Evolutionary conservation across 92 coral and sea anemone species (phyloP), one percentile per base, ranked within the genome.

Genomic region (Porites evermanni): DNA sequence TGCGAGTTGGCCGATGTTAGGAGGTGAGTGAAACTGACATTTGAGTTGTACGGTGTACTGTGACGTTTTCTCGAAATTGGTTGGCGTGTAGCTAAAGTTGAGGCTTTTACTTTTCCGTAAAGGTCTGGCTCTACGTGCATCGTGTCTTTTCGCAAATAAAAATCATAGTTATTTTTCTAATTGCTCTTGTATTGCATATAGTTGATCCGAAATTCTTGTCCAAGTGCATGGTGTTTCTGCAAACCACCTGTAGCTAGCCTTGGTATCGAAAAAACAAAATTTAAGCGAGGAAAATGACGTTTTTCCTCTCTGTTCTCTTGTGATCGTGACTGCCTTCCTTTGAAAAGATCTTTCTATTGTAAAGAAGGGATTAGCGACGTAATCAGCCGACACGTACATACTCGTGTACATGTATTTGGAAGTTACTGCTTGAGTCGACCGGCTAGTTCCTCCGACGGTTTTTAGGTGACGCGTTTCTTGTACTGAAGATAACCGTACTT

Each of bases 271-370:
- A n/a, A 38, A 38, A 19, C 9, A 17, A 77, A 18, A 21, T 18
- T 4, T 7, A 20, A 9, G 53, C 11, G 54, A 23, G 17, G 6
- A 47, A 63, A 61, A 63, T 63, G 71, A 64, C 58, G 20, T 63
- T 24, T 5, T 64, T 79, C 53, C 21, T 64, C 21, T n/a, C 53
- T 12, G 59, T 9, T 78, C 72, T 44, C 64, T 14, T 78, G 8
- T 23, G 24, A 23, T 64, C 83, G 60, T 64, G 83, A 64, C 60
- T 19, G 13, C 19, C 7, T 51, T 38, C 13, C 61, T 12, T 10
- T 44, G 44, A 78, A 63, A 73, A 20, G 67, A 76, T 79, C 60
- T 63, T 64, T 64, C 47, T 19, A 64, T 78, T 44, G 82, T 32
- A 29, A n/a, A 1, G 13, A 53, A 64, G 59, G 70, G 82, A 78